A percentile compares a stretch with the other conserved stretches of the same genome.
Conservation (phyloP, 2,888 invertebrate genomes). For the Noctua fimbriata region DNA sequence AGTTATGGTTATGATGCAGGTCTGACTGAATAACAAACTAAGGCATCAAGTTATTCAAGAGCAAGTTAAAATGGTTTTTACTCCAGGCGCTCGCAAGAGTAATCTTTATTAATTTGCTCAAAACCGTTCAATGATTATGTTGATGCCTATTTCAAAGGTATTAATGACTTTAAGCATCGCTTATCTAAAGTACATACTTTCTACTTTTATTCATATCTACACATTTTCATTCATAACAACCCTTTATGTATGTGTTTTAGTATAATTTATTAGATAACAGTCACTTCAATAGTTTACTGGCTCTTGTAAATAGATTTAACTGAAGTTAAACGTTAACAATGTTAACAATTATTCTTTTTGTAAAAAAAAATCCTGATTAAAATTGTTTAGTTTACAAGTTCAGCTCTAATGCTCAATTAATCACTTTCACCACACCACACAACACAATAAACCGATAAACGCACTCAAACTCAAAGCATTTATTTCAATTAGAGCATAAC, state of each 20-base stretch:
- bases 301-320: not conserved
- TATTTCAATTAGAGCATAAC: no score
- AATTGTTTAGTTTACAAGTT: not conserved
- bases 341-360: not conserved
- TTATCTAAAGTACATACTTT: not conserved
- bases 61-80: not conserved
- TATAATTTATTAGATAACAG: not conserved
- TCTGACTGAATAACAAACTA: not conserved
- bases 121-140: not conserved
- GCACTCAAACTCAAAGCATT: no score
- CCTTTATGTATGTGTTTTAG: not conserved
- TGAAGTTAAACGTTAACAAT: not conserved
- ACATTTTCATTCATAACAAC: not conserved
- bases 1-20: not conserved
- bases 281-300: not conserved
- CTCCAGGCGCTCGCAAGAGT: constrained; percentile 12
- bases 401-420: not conserved
- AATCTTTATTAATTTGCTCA: not conserved
- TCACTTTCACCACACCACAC: not conserved
- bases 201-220: not conserved
- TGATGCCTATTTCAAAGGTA: not conserved
- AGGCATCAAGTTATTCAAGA: not conserved
- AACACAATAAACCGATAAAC: not conserved
- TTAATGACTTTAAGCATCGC: not conserved
- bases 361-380: not conserved